Evolutionary conservation across 2,888 invertebrate genomes (phyloP), one percentile per base, ranked within the genome.

Genomic region (Corbicula japonica): DNA sequence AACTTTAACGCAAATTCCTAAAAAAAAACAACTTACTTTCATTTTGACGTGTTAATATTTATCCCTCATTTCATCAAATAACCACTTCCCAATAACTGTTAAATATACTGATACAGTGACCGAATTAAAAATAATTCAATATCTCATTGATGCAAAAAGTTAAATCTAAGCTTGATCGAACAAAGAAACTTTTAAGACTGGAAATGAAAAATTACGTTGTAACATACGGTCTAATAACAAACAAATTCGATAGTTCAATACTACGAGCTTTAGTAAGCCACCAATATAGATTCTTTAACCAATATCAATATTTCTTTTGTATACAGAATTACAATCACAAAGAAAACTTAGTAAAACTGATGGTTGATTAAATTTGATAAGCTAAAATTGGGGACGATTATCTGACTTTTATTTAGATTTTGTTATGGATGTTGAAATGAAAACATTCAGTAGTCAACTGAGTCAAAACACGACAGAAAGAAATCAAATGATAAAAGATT

Each of bases 391-490:
- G 34, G 56, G 34, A 56, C 32, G n/a, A 56, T 56, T 32, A n/a
- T 56, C 18, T 56, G 21, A 32, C 32, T 52, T 32, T 30, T 52
- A 28, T 54, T 66, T 41, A 1, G 12, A 54, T 54, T 62, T 66
- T 70, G 70, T 70, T 69, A 60, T 58, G 44, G 46, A 46, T 63
- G 63, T 63, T 46, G 60, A 50, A 60, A 60, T 46, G 70, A 60
- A 60, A 70, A 70, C 58, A 50, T 28, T 15, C 50, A 70, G 70
- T 70, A 28, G 70, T 70, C 26, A 70, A 70, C 70, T 70, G 70
- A 70, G 58, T 70, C 70, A 65, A 65, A 41, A 48, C 8, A n/a
- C n/a, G n/a, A n/a, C n/a, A n/a, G n/a, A n/a, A n/a, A n/a, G n/a
- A n/a, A n/a, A n/a, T n/a, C n/a, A n/a, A n/a, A n/a, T n/a, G n/a